Base-by-base conservation (phyloP, 1,140 invertebrate genomes). In the Neodiprion fabricii region DNA sequence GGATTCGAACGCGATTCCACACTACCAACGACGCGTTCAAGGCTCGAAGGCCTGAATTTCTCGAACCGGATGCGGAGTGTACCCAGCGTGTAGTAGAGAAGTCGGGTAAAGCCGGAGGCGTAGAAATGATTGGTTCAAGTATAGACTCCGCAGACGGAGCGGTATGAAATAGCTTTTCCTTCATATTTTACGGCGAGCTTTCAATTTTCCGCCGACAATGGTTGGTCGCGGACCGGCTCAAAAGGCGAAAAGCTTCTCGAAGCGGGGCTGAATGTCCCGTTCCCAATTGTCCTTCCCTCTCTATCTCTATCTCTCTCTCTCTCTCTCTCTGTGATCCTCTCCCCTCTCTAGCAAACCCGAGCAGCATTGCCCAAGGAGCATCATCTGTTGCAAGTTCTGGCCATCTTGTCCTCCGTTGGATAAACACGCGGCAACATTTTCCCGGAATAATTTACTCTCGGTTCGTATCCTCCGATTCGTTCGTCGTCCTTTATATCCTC, bases 101-200 rank as follows among this genome's bases (percentile, higher is more conserved):
- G 5, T 40, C 28, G 28, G 28, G 28, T 40, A 40, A 21, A 21
- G 28, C 28, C 28, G 28, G 28, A 40, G 28, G 28, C 28, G 28
- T 40, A 40, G 28, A 40, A 40, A 61, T 61, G 53, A 61, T 61
- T 61, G 53, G 53, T 61, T 61, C 53, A 61, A 61, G 53, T 17
- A 61, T 61, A 61, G 53, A 61, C 53, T 61, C 53, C 9, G 53
- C 28, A 40, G 28, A 40, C 28, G 28, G 28, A 40, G 28, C 28
- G 28, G 28, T 40, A 40, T 9, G 53, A 61, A 61, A 61, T 61
- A 61, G 53, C 53, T 61, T 61, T 61, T 61, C 53, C 53, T 61
- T 61, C 53, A 61, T 61, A 61, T 61, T 61, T 61, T 61, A 61
- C 53, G 11, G 53, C 11, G n/a, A 61, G 53, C 53, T 61, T 61